These are phyloP conservation scores for Tenodera sinensis DNA, from an alignment of 2,888 invertebrate species.

Conservation along the genomic window DNA sequence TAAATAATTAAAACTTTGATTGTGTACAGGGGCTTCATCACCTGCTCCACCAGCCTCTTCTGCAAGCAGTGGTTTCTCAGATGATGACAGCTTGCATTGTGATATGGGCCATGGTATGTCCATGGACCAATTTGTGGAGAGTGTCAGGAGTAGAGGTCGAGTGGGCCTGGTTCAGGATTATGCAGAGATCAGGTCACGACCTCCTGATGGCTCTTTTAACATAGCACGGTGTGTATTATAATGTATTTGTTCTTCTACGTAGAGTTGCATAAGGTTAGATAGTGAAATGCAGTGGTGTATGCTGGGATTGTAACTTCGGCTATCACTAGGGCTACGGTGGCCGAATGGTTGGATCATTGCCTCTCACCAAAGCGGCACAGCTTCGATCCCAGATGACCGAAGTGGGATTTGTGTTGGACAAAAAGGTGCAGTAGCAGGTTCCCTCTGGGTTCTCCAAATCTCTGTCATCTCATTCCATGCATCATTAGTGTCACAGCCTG, in stretches of 20 bases:
- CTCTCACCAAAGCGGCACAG: too few relatives aligned
- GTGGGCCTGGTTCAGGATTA: slow-evolving; percentile 84
- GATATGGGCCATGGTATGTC: slow-evolving; percentile 60
- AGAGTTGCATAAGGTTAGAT: not conserved
- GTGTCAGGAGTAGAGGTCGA: slow-evolving; percentile 71
- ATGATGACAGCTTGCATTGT: slow-evolving; percentile 81
- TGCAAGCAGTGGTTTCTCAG: slow-evolving; percentile 80
- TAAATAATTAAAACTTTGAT: not conserved
- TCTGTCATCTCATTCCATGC: too few relatives aligned
- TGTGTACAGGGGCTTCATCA: slow-evolving; percentile 19
- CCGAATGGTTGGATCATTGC: too few relatives aligned
- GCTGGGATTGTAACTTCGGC: too few relatives aligned
- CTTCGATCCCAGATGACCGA: too few relatives aligned
- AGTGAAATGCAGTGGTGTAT: too few relatives aligned
- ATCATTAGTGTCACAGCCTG: too few relatives aligned
- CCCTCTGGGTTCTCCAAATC: too few relatives aligned
- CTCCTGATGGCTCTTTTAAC: slow-evolving; percentile 84
- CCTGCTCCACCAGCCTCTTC: slow-evolving; percentile 57
- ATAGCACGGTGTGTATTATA: slow-evolving; percentile 65
- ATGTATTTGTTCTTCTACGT: not conserved
- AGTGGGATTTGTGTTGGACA: too few relatives aligned
- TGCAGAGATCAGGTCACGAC: slow-evolving; percentile 77
- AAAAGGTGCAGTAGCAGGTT: too few relatives aligned
- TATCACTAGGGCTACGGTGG: too few relatives aligned
- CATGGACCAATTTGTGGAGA: slow-evolving; percentile 71